Evolutionary conservation across 2,888 invertebrate species (phyloP).

Genomic region (Rhaphigaster nebulosa): DNA sequence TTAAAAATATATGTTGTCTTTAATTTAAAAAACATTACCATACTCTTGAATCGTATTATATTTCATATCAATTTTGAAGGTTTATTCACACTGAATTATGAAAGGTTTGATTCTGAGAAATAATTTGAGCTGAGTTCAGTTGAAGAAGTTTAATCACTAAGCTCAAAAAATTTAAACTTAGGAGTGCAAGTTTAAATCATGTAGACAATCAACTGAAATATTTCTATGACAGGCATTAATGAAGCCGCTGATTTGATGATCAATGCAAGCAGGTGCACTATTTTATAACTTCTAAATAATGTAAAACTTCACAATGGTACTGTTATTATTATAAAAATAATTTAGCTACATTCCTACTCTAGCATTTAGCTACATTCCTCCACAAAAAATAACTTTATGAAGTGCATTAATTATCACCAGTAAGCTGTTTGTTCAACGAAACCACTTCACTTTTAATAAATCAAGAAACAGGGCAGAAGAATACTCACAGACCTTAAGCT

Average conservation of each 20-base stretch:
- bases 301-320: not conserved
- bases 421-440: not conserved
- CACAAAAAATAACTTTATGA: not conserved
- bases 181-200: too few species aligned
- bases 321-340: not conserved
- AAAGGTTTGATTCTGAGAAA: too few species aligned
- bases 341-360: not conserved
- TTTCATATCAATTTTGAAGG: too few species aligned
- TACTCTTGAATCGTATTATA: too few species aligned
- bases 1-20: too few species aligned
- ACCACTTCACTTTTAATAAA: not conserved
- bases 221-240: not conserved
- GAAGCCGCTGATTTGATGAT: not conserved
- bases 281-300: not conserved
- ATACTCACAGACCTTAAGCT: constrained; percentile 67
- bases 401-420: constrained; percentile 1
- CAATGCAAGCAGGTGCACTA: not conserved
- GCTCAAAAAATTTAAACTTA: too few species aligned
- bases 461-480: not conserved
- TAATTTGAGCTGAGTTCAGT: too few species aligned
- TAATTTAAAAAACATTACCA: too few species aligned
- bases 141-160: too few species aligned
- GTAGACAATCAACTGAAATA: not conserved
- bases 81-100: too few species aligned
- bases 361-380: not conserved